Conservation (phyloP, 2,113 vertebrate species). For the Malurus melanocephalus region DNA sequence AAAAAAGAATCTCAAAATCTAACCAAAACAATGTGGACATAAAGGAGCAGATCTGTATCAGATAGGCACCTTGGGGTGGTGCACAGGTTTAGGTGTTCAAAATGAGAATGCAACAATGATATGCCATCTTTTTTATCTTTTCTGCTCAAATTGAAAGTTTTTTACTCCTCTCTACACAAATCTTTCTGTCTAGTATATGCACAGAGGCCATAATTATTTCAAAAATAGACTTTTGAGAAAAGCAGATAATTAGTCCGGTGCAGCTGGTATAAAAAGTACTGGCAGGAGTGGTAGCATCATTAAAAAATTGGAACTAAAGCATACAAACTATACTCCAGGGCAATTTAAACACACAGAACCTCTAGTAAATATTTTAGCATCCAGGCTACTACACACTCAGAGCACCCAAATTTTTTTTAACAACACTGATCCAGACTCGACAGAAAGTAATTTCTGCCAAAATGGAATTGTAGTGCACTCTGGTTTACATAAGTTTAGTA, state of each 20-base stretch:
- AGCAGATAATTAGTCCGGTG: conserved; percentile 69
- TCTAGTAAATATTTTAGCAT: conserved; percentile 50
- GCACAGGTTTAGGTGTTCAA: neutral
- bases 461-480: neutral
- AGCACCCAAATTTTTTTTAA: neutral
- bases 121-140: conserved; percentile 13
- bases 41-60: neutral
- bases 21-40: neutral
- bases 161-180: conserved; percentile 24
- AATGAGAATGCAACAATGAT: neutral
- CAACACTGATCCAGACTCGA: neutral
- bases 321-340: conserved; percentile 50
- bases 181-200: conserved; percentile 46
- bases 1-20: neutral
- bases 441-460: neutral
- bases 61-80: neutral
- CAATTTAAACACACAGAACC: conserved; percentile 55
- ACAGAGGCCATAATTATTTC: conserved; percentile 71
- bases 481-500: neutral
- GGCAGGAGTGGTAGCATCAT: conserved; percentile 64
- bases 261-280: conserved; percentile 71
- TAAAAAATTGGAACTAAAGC: conserved; percentile 70
- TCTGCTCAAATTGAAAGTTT: conserved; percentile 5
- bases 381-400: neutral
- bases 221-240: conserved; percentile 72